Base-by-base conservation (phyloP, 2,113 vertebrate genomes). In the Columbina picui region DNA sequence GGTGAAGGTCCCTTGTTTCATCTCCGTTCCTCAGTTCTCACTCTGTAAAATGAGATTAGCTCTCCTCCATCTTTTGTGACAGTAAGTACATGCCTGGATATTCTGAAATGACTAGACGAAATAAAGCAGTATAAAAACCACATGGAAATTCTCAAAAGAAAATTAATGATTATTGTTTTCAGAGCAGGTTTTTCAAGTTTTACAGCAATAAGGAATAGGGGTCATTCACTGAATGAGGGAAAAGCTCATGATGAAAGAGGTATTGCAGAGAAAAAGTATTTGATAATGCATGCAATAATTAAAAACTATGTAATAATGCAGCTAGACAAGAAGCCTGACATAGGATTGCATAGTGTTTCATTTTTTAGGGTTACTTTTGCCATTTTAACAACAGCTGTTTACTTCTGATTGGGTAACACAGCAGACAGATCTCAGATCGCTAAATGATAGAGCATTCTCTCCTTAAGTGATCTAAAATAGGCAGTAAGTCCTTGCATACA, bases 341-440 rank as follows among this genome's bases (percentile, higher is more conserved):
- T n/a, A 67, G 14, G 25, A 45, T 55, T 73, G 30, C 61, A 18
- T 38, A 70, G 23, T 38, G 19, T 68, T 81, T 85, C 49, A 88
- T 59, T 84, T 90, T 84, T 90, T 61, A 90, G 64, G 68, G 50
- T 11, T 89, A 50, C 23, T 22, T 20, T 75, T 95, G 56, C 69
- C 70, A 91, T 89, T 89, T 94, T 91, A 95, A 84, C 78, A 77
- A 53, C 36, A 55, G 84, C 68, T 3, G 75, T 93, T 84, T 86
- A 43, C 27, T 90, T 89, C 52, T 63, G 68, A 39, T 52, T 67
- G 69, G 10, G 19, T 70, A 87, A n/a, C 26, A 39, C n/a, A 84
- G 45, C 30, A 74, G 34, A 90, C 57, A 53, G 47, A 57, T 53
- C 49, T 87, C 67, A 50, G 60, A 65, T 68, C 32, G 52, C 65